Base-by-base conservation (phyloP, 2,888 invertebrate species). In the Eupithecia centaureata region DNA sequence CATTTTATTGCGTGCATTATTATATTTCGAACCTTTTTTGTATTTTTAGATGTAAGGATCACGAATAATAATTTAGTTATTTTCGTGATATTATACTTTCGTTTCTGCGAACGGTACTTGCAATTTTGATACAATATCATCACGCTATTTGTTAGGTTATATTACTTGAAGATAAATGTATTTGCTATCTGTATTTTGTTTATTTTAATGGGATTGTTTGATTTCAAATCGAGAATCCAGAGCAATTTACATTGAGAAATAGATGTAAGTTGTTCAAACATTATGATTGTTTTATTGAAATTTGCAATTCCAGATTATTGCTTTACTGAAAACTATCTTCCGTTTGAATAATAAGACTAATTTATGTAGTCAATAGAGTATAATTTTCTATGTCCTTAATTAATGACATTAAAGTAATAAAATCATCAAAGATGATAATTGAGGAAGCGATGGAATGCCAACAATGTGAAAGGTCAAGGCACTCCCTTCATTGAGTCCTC, bases 81-180 rank as follows among this genome's bases (percentile, higher is more conserved):
- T 47, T 47, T 30, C 47, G 3, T 12, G 4, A 22, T 18, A 25
- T 13, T 32, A 42, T 61, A 10, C 52, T 33, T 25, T 51, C 12
- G 80, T 82, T 60, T 67, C 82, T 83, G 84, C 78, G 78, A 79
- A 78, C 85, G 60, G 79, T 88, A 87, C 89, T 82, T 83, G 85
- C 83, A 82, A 87, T 83, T 73, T 74, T 78, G 83, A 80, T 83
- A 79, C 79, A 76, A 79, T 80, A 81, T 80, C 82, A 81, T 80
- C 82, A 80, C 77, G 79, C 78, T 79, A 81, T 79, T 77, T 77
- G 79, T 80, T 80, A 77, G 80, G 82, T 83, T 80, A 81, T 77
- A 80, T 82, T 78, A 79, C 74, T 79, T 80, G 68, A 73, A 81
- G 79, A 81, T 82, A 82, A 82, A 82, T 81, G 81, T 79, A 82